These are phyloP conservation scores for Thereva unica DNA, from an alignment of 2,888 invertebrate genomes.

Conservation along the genomic window DNA sequence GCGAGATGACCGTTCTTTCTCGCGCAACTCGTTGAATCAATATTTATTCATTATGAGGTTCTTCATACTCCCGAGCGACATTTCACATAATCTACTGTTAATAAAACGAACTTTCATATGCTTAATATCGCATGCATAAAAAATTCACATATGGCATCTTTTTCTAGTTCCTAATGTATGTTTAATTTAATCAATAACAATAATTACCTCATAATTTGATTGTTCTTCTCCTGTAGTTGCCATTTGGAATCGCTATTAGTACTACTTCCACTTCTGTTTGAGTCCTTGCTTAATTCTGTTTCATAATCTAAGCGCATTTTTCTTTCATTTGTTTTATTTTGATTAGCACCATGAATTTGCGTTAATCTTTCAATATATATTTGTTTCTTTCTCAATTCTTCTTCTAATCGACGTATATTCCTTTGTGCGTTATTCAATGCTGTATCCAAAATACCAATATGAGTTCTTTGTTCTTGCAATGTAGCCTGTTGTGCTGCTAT, in stretches of 20 bases:
- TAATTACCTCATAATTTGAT: constrained; percentile 64
- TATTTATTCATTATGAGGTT: too few relatives aligned
- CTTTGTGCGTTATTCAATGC: constrained; percentile 89
- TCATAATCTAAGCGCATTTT: constrained; percentile 84
- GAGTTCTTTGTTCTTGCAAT: constrained; percentile 87
- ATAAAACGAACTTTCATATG: too few relatives aligned
- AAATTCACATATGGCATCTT: too few relatives aligned
- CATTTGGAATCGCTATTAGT: constrained; percentile 64
- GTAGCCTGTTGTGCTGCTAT: constrained; percentile 86
- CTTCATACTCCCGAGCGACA: too few relatives aligned
- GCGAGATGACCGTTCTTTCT: too few relatives aligned
- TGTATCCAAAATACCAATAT: constrained; percentile 83
- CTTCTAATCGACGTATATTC: constrained; percentile 84
- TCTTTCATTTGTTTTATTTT: constrained; percentile 80
- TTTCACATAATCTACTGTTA: too few relatives aligned
- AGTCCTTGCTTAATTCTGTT: constrained; percentile 66
- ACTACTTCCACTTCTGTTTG: constrained; percentile 51
- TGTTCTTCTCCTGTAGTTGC: constrained; percentile 69
- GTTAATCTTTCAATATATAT: constrained; percentile 82
- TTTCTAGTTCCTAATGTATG: too few relatives aligned
- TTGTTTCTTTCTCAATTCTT: constrained; percentile 86
- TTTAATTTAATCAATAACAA: too few relatives aligned
- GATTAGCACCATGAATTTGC: constrained; percentile 73
- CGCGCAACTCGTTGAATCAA: too few relatives aligned
- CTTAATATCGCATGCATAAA: too few relatives aligned